Evolutionary conservation across 2,888 invertebrate genomes (phyloP).

Genomic region (Drosophila atroscutellata): DNA sequence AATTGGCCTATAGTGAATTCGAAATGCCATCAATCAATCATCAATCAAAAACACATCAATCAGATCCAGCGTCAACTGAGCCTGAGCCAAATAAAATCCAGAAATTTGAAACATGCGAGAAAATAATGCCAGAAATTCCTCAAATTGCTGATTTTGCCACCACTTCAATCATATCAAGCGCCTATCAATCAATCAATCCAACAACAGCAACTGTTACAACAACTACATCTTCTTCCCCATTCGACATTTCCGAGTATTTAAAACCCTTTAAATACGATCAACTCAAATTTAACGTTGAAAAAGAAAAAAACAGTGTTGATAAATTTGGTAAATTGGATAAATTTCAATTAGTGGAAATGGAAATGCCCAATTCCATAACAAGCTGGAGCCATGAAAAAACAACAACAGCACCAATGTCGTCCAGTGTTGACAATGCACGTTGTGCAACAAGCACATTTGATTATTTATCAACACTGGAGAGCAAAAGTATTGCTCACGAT

Average conservation of each 20-base stretch:
- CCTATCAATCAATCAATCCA: conserved; percentile 4
- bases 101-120: background rate
- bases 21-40: background rate
- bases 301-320: conserved; percentile 6
- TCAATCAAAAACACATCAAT: background rate
- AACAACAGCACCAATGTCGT: background rate
- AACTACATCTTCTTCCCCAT: conserved; percentile 37
- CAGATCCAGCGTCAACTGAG: background rate
- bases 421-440: background rate
- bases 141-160: background rate
- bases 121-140: background rate
- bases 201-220: background rate
- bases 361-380: conserved; percentile 26
- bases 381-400: conserved; percentile 15
- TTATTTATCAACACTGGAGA: background rate
- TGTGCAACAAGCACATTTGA: background rate
- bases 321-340: conserved; percentile 1
- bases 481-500: conserved; percentile 44
- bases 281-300: conserved; percentile 8
- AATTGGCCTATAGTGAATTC: background rate
- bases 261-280: conserved; percentile 65
- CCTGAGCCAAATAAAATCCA: background rate
- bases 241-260: conserved; percentile 67
- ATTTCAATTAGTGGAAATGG: conserved; percentile 30
- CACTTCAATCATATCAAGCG: conserved; percentile 4